Evolutionary conservation across 1,140 invertebrate species (phyloP).

Genomic region (Papilio helenus): DNA sequence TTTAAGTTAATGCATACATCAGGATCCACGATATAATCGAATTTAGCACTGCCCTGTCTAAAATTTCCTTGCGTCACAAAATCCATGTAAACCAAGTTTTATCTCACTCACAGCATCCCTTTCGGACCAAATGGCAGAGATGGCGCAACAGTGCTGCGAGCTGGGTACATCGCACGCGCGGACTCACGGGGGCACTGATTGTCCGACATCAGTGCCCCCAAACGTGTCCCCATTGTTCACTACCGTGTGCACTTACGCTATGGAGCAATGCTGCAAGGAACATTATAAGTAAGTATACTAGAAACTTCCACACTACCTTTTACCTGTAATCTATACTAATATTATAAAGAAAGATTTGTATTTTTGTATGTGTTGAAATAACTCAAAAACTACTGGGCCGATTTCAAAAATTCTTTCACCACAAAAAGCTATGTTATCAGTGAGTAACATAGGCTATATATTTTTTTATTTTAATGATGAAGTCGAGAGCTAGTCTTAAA

Average conservation of each 20-base stretch:
- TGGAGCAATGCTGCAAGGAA: slow-evolving; percentile 71
- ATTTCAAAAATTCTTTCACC: too few relatives aligned
- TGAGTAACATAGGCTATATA: too few relatives aligned
- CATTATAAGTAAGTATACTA: slow-evolving; percentile 63
- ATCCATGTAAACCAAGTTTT: slow-evolving; percentile 41
- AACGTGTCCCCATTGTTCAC: slow-evolving; percentile 54
- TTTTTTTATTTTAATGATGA: too few relatives aligned
- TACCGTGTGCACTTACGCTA: slow-evolving; percentile 60
- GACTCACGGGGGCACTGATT: slow-evolving; percentile 56
- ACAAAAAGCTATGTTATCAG: too few relatives aligned
- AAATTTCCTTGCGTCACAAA: slow-evolving; percentile 59
- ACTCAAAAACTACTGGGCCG: too few relatives aligned
- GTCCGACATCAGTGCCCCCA: slow-evolving; percentile 57
- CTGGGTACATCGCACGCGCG: slow-evolving; percentile 60
- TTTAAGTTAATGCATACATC: slow-evolving; percentile 51
- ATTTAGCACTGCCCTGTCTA: slow-evolving; percentile 55
- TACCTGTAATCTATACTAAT: too few relatives aligned
- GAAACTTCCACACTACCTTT: too few relatives aligned
- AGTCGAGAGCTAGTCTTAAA: too few relatives aligned
- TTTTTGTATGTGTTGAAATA: too few relatives aligned
- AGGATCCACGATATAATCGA: slow-evolving; percentile 61
- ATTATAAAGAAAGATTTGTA: too few relatives aligned
- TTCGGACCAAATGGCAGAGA: slow-evolving; percentile 61
- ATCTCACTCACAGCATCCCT: slow-evolving; percentile 52
- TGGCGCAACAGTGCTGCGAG: slow-evolving; percentile 66